Evolutionary conservation across 2,113 vertebrate genomes (phyloP).

Genomic region (Laticauda colubrina): DNA sequence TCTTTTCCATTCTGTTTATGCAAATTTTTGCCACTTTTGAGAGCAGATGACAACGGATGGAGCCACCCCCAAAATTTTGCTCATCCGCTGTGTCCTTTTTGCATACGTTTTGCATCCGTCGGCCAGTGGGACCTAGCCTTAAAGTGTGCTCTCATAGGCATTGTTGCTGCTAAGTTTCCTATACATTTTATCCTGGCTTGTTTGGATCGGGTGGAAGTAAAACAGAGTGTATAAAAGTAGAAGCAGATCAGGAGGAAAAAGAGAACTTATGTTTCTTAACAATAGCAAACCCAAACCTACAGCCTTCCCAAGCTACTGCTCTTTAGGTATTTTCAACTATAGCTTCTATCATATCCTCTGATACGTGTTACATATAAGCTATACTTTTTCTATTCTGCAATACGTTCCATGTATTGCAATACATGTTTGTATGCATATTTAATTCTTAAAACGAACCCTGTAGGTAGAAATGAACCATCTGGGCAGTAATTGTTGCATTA

Average conservation of each 20-base stretch:
- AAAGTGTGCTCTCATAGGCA: neutral
- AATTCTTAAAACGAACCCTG: neutral
- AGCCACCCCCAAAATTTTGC: too few species aligned
- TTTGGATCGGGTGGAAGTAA: neutral
- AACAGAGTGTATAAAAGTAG: neutral
- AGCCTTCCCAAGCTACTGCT: neutral
- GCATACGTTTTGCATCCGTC: too few species aligned
- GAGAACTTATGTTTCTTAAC: neutral
- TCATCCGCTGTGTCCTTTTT: too few species aligned
- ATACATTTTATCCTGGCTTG: neutral
- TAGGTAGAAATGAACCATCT: neutral
- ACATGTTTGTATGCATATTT: neutral
- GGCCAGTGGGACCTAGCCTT: too few species aligned
- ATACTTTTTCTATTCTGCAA: neutral
- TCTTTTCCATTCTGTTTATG: too few species aligned
- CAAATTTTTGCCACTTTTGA: too few species aligned
- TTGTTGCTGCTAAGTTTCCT: neutral
- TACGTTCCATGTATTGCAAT: neutral
- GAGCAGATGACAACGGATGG: too few species aligned
- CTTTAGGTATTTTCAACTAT: neutral
- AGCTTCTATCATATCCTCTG: neutral
- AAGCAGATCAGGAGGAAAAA: neutral
- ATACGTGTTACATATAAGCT: neutral
- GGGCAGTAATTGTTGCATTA: neutral
- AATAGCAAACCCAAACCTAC: neutral